A percentile compares a stretch with the other conserved stretches of the same genome.
Evolutionary conservation across 2,113 vertebrate species (phyloP).

Genomic region (Cisticola juncidis): DNA sequence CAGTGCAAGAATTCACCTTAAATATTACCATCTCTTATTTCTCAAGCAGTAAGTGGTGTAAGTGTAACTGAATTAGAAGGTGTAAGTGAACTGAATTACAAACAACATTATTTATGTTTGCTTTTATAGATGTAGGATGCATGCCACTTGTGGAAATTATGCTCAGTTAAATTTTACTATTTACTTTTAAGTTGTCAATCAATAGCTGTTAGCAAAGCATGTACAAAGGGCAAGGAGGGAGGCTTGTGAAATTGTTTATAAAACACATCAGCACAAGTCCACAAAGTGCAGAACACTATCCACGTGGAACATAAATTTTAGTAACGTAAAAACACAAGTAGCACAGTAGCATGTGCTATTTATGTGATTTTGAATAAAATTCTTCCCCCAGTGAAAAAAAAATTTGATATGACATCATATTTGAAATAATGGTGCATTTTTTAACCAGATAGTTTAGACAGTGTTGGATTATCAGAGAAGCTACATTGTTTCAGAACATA

Average conservation of each 20-base stretch:
- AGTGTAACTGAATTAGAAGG: not conserved
- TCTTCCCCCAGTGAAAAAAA: not conserved
- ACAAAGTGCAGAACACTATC: conserved; percentile 21
- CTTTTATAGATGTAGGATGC: not conserved
- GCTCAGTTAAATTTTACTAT: conserved; percentile 26
- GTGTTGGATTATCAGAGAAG: not conserved
- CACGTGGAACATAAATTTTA: conserved; percentile 38
- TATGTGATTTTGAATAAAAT: not conserved
- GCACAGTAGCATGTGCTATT: not conserved
- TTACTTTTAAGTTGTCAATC: conserved; percentile 58
- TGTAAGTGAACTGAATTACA: not conserved
- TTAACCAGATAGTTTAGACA: not conserved
- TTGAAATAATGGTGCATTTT: not conserved
- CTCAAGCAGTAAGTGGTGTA: not conserved
- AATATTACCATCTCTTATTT: not conserved
- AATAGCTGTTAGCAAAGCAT: conserved; percentile 52
- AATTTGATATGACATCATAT: not conserved
- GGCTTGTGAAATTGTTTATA: conserved; percentile 58
- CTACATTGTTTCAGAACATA: not conserved
- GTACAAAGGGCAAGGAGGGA: conserved; percentile 51
- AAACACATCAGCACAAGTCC: conserved; percentile 42
- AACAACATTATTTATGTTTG: not conserved
- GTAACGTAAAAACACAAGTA: not conserved
- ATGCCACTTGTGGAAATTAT: not conserved
- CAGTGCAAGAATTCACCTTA: not conserved